Evolutionary conservation across 2,113 vertebrate species (phyloP), one percentile per base, ranked within the genome.

Genomic region (Tychaedon coryphoeus): DNA sequence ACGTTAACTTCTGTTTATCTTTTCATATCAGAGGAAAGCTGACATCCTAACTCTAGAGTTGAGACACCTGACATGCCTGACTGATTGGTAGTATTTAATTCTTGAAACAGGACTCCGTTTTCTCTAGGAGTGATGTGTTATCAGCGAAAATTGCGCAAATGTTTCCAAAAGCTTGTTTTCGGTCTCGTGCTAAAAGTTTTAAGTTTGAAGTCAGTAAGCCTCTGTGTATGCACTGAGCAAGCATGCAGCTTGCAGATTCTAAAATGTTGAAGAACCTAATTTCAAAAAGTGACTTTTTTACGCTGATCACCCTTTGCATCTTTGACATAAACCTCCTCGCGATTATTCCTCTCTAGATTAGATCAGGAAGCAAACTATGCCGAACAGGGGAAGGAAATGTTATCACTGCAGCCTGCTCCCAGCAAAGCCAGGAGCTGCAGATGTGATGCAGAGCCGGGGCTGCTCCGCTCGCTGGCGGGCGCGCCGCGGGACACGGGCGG

Each of bases 171-270:
- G 14, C 43, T 33, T 22, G 10, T 9, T 48, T n/a, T 25, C 51
- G 29, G n/a, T 22, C 19, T 42, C 14, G 14, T 5, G 11, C 22
- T 64, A 31, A 8, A 62, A 72, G 48, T 28, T 61, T 56, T 23
- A 74, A 48, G n/a, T 19, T 64, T 29, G 10, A 87, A 53, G 45
- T 11, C 6, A 3, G 2, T 19, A 38, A 64, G 28, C 36, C 9
- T 14, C 2, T 17, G 14, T 5, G n/a, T 6, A 42, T 4, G n/a
- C 1, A 2, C 0, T 6, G 10, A 67, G 17, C 40, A 90, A 53
- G 10, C 5, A 10, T 1, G 8, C 25, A 31, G 58, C n/a, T 8
- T 40, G 36, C 9, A 23, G 7, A 7, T 33, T 43, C 28, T 9
- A 12, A 58, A 33, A 20, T 14, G 5, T 0, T 16, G 56, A 62